Evolutionary conservation across 2,888 invertebrate species (phyloP).

Genomic region (Drosophila mimica): DNA sequence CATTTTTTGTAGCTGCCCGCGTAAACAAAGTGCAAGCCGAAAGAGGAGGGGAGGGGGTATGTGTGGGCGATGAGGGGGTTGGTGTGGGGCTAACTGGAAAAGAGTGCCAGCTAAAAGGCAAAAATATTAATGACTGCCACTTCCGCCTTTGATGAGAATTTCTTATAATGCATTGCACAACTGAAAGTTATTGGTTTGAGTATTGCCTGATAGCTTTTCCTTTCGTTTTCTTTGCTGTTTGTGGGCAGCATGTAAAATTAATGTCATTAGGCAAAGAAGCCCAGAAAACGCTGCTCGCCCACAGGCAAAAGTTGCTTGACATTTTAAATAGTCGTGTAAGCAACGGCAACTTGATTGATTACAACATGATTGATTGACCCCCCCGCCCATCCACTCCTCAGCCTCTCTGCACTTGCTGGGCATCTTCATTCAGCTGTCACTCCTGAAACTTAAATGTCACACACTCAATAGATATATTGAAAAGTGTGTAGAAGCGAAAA

Average conservation of each 20-base stretch:
- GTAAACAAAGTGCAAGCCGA: conserved; percentile 53
- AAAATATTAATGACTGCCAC: conserved; percentile 62
- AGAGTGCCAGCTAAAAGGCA: conserved; percentile 17
- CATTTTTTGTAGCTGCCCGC: conserved; percentile 45
- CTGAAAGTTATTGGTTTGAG: conserved; percentile 19
- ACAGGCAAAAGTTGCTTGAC: conserved; percentile 47
- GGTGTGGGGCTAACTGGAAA: conserved; percentile 13
- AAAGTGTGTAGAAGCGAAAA: background rate
- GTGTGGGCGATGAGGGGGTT: background rate
- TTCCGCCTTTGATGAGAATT: conserved; percentile 58
- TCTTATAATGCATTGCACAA: conserved; percentile 56
- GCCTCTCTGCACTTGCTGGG: background rate
- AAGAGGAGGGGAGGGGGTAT: background rate
- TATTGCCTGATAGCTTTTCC: conserved; percentile 14
- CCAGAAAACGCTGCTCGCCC: background rate
- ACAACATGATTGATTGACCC: conserved; percentile 66
- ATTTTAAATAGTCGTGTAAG: conserved; percentile 57
- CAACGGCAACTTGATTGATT: conserved; percentile 71
- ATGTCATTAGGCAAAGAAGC: conserved; percentile 41
- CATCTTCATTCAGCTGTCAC: background rate
- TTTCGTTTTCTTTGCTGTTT: conserved; percentile 25
- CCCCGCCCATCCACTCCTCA: background rate
- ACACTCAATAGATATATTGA: background rate
- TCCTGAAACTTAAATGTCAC: background rate
- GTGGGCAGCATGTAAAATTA: conserved; percentile 28